Percentiles rank a stretch among this genome's conserved stretches.
Conservation (phyloP, 2,113 vertebrate genomes). For the Ancistrus triradiatus region DNA sequence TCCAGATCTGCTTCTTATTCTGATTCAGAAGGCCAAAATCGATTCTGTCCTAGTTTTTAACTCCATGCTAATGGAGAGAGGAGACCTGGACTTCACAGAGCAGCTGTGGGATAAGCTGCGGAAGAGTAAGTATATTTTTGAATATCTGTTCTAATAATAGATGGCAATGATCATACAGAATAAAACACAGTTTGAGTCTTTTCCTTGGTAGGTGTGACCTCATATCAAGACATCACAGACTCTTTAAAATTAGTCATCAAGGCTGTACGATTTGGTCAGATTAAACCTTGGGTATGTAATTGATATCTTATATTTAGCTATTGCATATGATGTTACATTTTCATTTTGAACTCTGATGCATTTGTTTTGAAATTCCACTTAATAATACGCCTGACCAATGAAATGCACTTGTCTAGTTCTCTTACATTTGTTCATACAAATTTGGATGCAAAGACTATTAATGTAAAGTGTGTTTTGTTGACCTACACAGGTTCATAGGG, state of each 20-base stretch:
- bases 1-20: background rate
- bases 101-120: conserved; percentile 89
- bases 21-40: conserved; percentile 59
- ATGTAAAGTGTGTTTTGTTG: no score
- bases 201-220: conserved; percentile 73
- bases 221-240: conserved; percentile 81
- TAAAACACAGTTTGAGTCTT: conserved; percentile 2
- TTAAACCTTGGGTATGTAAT: conserved; percentile 84
- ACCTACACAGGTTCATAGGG: conserved; percentile 79
- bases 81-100: conserved; percentile 89
- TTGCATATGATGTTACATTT: background rate
- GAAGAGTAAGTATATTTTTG: conserved; percentile 72
- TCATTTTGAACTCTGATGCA: background rate
- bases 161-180: background rate
- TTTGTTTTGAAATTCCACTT: no score
- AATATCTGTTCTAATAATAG: background rate
- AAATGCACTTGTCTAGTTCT: no score
- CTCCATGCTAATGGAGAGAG: conserved; percentile 70
- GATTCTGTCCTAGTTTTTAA: conserved; percentile 68
- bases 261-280: conserved; percentile 73
- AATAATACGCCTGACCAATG: no score
- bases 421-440: no score
- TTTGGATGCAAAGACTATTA: no score
- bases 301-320: background rate
- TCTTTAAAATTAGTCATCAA: conserved; percentile 80